phyloP scores from a whole-genome alignment of 2,888 invertebrate species.

The Slavum lentiscoides region DNA sequence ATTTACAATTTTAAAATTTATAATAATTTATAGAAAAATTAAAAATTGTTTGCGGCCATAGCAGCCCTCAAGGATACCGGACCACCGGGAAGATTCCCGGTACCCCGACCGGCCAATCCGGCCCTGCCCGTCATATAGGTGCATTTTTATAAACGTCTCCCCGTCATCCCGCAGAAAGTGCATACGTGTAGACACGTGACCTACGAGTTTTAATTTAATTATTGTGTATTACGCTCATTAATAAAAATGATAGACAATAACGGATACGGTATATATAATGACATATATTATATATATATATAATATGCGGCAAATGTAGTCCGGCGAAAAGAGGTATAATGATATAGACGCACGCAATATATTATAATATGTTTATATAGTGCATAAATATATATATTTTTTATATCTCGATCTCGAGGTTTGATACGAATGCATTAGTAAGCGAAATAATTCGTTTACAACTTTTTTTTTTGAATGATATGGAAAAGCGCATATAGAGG shows the following conservation, averaged over 20 bases:
- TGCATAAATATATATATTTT: neutral
- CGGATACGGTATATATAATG: neutral
- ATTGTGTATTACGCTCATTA: neutral
- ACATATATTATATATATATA: neutral
- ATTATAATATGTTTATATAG: neutral
- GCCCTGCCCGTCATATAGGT: too few relatives aligned
- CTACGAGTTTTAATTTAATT: neutral
- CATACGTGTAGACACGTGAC: neutral
- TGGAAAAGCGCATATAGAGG: too few relatives aligned
- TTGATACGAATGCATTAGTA: neutral
- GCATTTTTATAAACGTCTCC: neutral
- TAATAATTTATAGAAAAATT: too few relatives aligned
- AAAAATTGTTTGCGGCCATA: too few relatives aligned
- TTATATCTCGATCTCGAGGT: neutral
- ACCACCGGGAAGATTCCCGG: too few relatives aligned
- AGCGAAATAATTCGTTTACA: neutral
- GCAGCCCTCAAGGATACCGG: too few relatives aligned
- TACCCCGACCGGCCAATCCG: too few relatives aligned
- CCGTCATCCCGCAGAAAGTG: neutral
- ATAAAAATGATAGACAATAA: neutral
- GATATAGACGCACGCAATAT: neutral
- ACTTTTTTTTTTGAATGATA: too few relatives aligned
- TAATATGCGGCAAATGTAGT: neutral
- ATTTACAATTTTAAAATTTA: too few relatives aligned
- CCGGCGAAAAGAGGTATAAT: neutral